Base-by-base conservation (phyloP, 2,797 vertebrate genomes). In the Fratercula arctica region DNA sequence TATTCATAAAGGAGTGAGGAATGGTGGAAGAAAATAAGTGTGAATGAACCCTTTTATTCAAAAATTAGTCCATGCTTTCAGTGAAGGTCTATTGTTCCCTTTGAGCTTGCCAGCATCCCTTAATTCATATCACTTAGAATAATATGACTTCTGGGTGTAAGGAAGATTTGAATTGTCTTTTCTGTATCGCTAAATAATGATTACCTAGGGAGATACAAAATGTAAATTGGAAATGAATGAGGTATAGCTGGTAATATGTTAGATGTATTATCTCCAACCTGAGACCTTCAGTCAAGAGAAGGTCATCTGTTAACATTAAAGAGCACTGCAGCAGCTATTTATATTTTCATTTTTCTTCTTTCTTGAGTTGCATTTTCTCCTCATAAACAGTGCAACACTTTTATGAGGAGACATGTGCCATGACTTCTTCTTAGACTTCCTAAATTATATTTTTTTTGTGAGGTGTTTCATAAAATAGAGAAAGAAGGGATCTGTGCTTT, bases 151-250 rank as follows among this genome's bases (percentile, higher is more conserved):
- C 60, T 93, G 74, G 14, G 48, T 84, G 29, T 77, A 87, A 90
- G 70, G 31, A 81, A 67, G 51, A 53, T 89, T 88, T 89, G 77
- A 89, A 93, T 82, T 73, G 67, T 70, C 70, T 87, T 93, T 91
- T 91, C 77, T 64, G 16, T 87, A 79, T 89, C 0, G 0, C 77
- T 91, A 87, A 91, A 68, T 86, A 85, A 90, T 70, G 56, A 60
- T 93, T 85, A 87, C 74, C 82, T 76, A 60, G 70, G 68, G 87
- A 90, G 74, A 90, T 35, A 73, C 28, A 21, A 93, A 93, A 93
- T 77, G 48, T 66, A 87, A 92, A 59, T 76, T 84, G 29, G 77
- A 94, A 91, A 77, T 79, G 77, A 79, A 63, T 70, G 56, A 45
- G 8, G 10, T 79, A 60, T 74, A 76, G 31, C 37, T 93, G 28